Percentiles rank a stretch among this genome's conserved stretches.
Evolutionary conservation across 2,113 vertebrate genomes (phyloP).

Genomic region (Ceuthmochares aereus): DNA sequence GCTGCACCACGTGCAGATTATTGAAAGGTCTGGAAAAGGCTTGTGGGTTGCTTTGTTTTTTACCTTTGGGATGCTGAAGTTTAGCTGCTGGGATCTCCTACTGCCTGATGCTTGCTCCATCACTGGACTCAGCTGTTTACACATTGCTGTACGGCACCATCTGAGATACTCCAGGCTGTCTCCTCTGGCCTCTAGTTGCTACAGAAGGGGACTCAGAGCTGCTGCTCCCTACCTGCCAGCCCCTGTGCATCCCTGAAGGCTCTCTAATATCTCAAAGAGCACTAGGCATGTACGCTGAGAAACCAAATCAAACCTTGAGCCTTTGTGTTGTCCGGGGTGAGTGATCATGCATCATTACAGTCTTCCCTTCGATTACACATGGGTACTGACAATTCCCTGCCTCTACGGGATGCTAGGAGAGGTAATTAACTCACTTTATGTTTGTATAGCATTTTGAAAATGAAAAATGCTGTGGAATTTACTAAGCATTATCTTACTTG

Average conservation of each 20-base stretch:
- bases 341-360: fast-evolving
- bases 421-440: neutral
- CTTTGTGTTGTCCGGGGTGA: neutral
- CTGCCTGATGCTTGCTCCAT: neutral
- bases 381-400: neutral
- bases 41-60: neutral
- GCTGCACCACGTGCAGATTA: neutral
- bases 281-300: neutral
- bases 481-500: neutral
- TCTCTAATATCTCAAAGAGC: neutral
- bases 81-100: neutral
- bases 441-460: neutral
- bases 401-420: neutral
- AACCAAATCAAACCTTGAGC: neutral
- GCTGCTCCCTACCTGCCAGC: neutral
- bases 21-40: neutral
- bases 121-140: neutral
- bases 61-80: neutral
- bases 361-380: neutral
- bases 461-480: neutral
- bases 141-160: neutral
- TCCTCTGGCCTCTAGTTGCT: neutral
- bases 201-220: neutral
- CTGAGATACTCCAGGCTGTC: neutral
- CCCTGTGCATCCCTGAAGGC: neutral